These are phyloP conservation scores for Lemur catta DNA, from an alignment of 2,797 vertebrate species.

Conservation along the genomic window DNA sequence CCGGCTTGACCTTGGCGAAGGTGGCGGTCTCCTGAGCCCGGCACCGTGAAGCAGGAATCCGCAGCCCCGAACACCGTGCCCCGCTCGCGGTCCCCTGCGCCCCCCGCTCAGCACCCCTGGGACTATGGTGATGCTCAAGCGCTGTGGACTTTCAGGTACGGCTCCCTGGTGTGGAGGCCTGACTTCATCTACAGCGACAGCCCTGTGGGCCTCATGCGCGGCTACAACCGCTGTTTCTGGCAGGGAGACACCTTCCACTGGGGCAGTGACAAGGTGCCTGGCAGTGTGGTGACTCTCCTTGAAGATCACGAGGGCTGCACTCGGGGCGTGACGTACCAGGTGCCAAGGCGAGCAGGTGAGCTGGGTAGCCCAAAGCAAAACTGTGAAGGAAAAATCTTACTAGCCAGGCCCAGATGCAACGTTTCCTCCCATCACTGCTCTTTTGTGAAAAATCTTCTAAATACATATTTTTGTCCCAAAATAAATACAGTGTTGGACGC, in stretches of 20 bases:
- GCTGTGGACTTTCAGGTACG: constrained; percentile 96
- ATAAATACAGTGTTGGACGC: too few species aligned
- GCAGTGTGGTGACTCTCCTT: constrained; percentile 95
- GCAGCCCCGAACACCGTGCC: constrained; percentile 28
- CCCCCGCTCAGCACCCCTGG: neutral
- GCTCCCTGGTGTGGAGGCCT: constrained; percentile 95
- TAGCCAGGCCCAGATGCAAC: neutral
- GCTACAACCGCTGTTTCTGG: constrained; percentile 97
- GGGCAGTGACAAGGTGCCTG: constrained; percentile 91
- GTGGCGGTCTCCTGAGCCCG: constrained; percentile 49
- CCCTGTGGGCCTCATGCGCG: constrained; percentile 91
- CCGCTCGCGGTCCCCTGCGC: neutral
- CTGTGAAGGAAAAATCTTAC: neutral
- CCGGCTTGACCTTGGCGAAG: too few species aligned
- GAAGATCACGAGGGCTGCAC: constrained; percentile 93
- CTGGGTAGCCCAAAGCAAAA: neutral
- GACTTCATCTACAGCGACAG: constrained; percentile 93
- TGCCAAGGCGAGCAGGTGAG: constrained; percentile 89
- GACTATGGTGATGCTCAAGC: constrained; percentile 14
- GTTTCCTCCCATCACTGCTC: neutral
- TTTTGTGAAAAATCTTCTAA: too few species aligned
- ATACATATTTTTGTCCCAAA: too few species aligned
- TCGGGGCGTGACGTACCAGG: constrained; percentile 96
- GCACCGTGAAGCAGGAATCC: constrained; percentile 79
- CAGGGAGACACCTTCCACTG: constrained; percentile 97